Base-by-base conservation (phyloP, 2,113 vertebrate genomes). In the Nicator chloris region DNA sequence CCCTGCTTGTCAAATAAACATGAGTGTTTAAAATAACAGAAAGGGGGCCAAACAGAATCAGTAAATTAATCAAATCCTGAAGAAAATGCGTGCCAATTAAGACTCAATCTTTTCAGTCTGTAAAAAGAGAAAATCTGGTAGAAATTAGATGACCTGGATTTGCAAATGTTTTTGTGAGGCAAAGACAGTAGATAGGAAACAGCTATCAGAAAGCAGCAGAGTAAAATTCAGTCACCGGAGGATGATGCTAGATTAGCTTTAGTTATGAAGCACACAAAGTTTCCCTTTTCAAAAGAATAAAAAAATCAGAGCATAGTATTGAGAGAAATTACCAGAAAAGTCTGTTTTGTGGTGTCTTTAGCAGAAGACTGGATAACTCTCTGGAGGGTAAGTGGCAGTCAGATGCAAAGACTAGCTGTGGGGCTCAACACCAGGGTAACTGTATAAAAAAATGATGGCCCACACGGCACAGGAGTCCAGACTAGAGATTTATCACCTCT, bases 151-250 rank as follows among this genome's bases (percentile, higher is more conserved):
- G 53, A 81, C 35, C 28, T 56, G 33, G 54, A 81, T 40, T 51
- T 42, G 31, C 37, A 79, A 85, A 91, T 0, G 3, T 16, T 23
- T 90, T 82, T 0, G 0, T 1, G 0, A 45, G 17, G 33, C 44
- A 19, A 88, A 73, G 24, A 53, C 11, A 47, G 33, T 10, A 33
- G 54, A 72, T 23, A 47, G 42, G 42, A 80, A 88, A 63, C 37
- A 92, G 72, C 64, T 68, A 64, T 26, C 42, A 94, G 42, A 83
- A 42, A 88, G 54, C 54, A 63, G 26, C 39, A 72, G 44, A 86
- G 12, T 39, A 71, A 79, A 23, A 93, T 22, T 24, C 50, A 82
- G 31, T 61, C 28, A 50, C 63, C 33, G 47, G 16, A 86, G 76
- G 65, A 77, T 66, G 42, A 93, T 90, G 42, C 17, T 78, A 75